A percentile compares a stretch with the other conserved stretches of the same genome.
Evolutionary conservation across 2,113 vertebrate species (phyloP).

Genomic region (human): GRCh38 chr18:60795501-60796000

Average conservation of each 20-base stretch:
- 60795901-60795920: background rate
- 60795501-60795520: background rate
- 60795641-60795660: background rate
- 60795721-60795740: background rate
- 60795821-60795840: background rate
- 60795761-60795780: background rate
- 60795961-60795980: background rate
- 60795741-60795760: background rate
- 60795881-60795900: background rate
- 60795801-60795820: background rate
- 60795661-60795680: background rate
- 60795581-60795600: background rate
- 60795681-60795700: background rate
- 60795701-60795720: background rate
- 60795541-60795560: background rate
- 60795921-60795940: background rate
- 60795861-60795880: background rate
- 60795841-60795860: background rate
- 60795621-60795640: background rate
- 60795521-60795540: background rate
- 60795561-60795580: background rate
- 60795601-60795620: too few relatives aligned
- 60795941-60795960: background rate
- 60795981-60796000: background rate
- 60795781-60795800: background rate